Base-by-base conservation (phyloP, 2,888 invertebrate genomes). In the Nebria salina region DNA sequence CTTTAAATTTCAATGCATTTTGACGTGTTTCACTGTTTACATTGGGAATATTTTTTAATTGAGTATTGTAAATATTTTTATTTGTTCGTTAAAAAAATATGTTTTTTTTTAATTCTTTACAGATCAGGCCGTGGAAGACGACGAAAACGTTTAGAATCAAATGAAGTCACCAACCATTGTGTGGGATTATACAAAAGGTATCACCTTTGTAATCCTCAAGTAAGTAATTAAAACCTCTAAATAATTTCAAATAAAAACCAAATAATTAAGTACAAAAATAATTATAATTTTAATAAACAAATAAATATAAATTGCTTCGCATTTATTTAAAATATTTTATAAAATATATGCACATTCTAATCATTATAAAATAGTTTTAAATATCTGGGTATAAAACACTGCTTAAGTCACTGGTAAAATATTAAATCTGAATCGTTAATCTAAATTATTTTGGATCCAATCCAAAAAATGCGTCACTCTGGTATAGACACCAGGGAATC, bases 121-220 rank as follows among this genome's bases (percentile, higher is more conserved):
- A 91, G 91, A 87, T 87, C 89, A 85, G 88, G 90, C 13, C 88
- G 90, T 2, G 84, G 83, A 9, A 79, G 84, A 66, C 83, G 83
- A 64, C 82, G 85, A 43, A 82, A 84, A 82, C 83, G 83, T 34
- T 70, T 84, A 54, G 82, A 82, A 68, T 65, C 80, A n/a, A 82
- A 82, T 42, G 82, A 82, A 78, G 77, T 78, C 13, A 79, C 85
- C 84, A 88, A 85, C 86, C 89, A 94, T 85, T 96, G 96, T 87
- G 92, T 93, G 68, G 96, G 96, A 25, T 91, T 94, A 20, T 93
- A 93, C 85, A 93, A 94, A 86, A 91, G 95, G 81, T 95, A 94
- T 89, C 95, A 95, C 86, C 92, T 95, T 86, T 96, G 96, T 88
- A 96, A 95, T 88, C 93, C 93, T 84, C 92, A 93, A 91, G 96